Conservation (phyloP, 2,113 vertebrate species). For the Elgaria multicarinata region DNA sequence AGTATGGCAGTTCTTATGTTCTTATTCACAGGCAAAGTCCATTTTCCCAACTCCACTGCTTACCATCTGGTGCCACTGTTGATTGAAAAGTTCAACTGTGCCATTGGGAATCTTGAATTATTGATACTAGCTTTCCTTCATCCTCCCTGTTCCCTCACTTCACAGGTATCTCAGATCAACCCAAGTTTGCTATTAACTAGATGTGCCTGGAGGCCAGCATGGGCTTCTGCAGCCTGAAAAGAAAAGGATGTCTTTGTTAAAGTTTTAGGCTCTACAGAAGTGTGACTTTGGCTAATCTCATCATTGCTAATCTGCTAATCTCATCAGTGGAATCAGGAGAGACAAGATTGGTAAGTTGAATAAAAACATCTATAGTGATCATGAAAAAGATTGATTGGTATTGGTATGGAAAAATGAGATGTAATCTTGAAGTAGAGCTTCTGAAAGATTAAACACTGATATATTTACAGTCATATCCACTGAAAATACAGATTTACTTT, state of each 20-base stretch:
- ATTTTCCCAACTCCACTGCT: conserved; percentile 46
- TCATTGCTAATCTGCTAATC: background rate
- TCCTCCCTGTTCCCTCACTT: background rate
- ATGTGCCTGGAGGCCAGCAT: background rate
- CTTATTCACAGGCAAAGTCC: conserved; percentile 30
- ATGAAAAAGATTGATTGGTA: conserved; percentile 19
- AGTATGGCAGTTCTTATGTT: too few species aligned
- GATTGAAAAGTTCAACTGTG: conserved; percentile 68
- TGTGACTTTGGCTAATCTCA: background rate
- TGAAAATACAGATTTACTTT: background rate
- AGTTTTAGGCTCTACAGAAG: fast-evolving
- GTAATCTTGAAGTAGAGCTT: background rate
- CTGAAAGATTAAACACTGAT: conserved; percentile 13
- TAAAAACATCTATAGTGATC: background rate
- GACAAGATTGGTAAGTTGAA: fast-evolving
- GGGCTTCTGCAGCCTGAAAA: background rate
- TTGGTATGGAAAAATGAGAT: conserved; percentile 7
- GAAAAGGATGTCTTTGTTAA: background rate
- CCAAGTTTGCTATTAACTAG: conserved; percentile 4
- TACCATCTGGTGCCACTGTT: conserved; percentile 58
- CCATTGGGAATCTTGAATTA: conserved; percentile 66
- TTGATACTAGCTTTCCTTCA: conserved; percentile 62
- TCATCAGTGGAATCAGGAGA: fast-evolving
- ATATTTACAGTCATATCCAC: background rate
- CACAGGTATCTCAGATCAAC: conserved; percentile 16